These are phyloP conservation scores for Hydropsyche tenuis DNA, from an alignment of 1,140 invertebrate genomes.

Conservation along the genomic window DNA sequence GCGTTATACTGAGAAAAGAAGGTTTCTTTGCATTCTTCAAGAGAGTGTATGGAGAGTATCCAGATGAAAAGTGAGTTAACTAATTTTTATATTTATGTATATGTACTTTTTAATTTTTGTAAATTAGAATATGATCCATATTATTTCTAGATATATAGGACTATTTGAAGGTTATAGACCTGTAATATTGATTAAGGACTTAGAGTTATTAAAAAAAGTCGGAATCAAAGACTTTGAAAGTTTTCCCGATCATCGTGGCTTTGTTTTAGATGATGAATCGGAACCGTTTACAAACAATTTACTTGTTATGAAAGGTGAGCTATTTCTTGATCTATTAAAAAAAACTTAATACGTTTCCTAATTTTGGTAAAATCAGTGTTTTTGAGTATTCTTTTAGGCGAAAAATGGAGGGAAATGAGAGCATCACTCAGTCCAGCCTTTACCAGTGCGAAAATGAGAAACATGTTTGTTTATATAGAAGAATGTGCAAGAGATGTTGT, in stretches of 20 bases:
- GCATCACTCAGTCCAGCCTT: constrained; percentile 54
- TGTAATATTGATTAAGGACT: constrained; percentile 63
- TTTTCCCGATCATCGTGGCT: constrained; percentile 65
- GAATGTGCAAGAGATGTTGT: constrained; percentile 50
- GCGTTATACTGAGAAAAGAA: not conserved
- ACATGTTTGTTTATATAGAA: constrained; percentile 50
- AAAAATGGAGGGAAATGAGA: constrained; percentile 55
- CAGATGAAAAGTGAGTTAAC: constrained; percentile 27
- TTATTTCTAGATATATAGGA: constrained; percentile 47
- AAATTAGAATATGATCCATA: not conserved
- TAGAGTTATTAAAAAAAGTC: constrained; percentile 66
- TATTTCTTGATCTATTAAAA: not conserved
- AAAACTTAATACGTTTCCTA: not conserved
- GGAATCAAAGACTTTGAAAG: constrained; percentile 70
- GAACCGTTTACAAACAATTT: constrained; percentile 64
- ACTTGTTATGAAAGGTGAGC: constrained; percentile 59
- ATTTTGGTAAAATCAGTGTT: not conserved
- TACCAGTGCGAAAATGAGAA: constrained; percentile 55
- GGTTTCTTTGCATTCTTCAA: not conserved
- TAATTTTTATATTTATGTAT: too few species aligned
- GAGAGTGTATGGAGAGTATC: constrained; percentile 4
- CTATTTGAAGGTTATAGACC: constrained; percentile 60
- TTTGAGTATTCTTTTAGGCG: constrained; percentile 32
- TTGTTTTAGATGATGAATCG: constrained; percentile 56
- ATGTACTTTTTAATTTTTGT: not conserved